These are phyloP conservation scores for Homalodisca vitripennis DNA, from an alignment of 1,140 invertebrate genomes.

Conservation along the genomic window DNA sequence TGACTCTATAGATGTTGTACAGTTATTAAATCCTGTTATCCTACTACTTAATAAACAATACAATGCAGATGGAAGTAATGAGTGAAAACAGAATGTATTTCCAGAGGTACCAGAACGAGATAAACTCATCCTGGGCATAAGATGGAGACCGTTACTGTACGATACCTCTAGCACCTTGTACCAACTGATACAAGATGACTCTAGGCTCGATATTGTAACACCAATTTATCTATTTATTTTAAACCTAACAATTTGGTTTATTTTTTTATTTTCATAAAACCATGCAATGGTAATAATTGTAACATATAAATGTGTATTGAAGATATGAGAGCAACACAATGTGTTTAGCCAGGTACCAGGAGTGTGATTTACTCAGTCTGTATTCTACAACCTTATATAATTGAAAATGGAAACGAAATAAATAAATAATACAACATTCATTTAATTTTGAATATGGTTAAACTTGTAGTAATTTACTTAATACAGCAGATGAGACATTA, in stretches of 20 bases:
- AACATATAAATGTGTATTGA: not conserved
- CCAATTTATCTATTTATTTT: too few relatives aligned
- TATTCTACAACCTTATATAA: not conserved
- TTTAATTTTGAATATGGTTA: too few relatives aligned
- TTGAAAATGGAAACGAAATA: too few relatives aligned
- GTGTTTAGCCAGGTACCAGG: not conserved
- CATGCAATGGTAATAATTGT: not conserved
- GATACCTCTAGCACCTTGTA: not conserved
- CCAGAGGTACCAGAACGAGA: not conserved
- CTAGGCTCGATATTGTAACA: not conserved
- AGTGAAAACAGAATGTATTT: not conserved
- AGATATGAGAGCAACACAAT: not conserved
- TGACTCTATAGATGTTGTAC: too few relatives aligned
- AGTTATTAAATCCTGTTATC: too few relatives aligned
- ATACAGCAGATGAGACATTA: too few relatives aligned
- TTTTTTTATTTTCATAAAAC: too few relatives aligned
- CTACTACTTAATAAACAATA: too few relatives aligned
- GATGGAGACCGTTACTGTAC: not conserved
- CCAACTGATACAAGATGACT: not conserved
- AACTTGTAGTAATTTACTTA: too few relatives aligned
- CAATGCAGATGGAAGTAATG: too few relatives aligned
- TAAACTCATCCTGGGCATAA: not conserved
- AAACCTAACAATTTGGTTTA: too few relatives aligned
- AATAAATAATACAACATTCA: too few relatives aligned
- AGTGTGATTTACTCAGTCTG: not conserved